Conservation (phyloP, 2,797 vertebrate species). For the Luscinia megarhynchos region DNA sequence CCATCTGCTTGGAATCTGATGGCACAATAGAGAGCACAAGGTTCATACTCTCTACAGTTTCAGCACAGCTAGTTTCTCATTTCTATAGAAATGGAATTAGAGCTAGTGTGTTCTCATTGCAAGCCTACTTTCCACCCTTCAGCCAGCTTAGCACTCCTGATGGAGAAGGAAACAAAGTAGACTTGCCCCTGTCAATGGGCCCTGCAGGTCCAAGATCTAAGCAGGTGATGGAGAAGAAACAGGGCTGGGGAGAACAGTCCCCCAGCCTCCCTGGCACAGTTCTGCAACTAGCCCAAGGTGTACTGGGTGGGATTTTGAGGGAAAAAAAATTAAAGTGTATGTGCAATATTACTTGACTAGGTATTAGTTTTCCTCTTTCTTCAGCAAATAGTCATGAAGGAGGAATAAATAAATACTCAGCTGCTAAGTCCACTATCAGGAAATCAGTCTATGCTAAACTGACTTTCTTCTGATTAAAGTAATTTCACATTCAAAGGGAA, state of each 20-base stretch:
- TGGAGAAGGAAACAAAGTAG: background rate
- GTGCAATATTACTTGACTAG: background rate
- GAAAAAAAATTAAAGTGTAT: background rate
- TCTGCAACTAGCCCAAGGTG: background rate
- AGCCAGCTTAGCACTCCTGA: background rate
- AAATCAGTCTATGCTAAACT: background rate
- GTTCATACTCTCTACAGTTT: background rate
- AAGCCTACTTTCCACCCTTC: background rate
- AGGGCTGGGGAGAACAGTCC: background rate
- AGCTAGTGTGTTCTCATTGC: background rate
- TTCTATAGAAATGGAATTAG: background rate
- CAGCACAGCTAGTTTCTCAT: background rate
- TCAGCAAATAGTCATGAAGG: background rate
- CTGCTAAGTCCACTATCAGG: background rate
- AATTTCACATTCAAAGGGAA: background rate
- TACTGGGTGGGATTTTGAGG: background rate
- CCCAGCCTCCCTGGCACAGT: background rate
- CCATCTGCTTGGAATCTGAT: conserved; percentile 43
- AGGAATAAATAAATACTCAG: background rate
- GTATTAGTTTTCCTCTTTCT: background rate
- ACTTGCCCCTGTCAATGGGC: background rate
- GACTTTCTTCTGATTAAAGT: background rate
- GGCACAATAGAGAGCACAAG: background rate
- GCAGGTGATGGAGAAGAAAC: background rate
- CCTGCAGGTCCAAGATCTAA: background rate